phyloP scores from a whole-genome alignment of 2,113 vertebrate species.

The Microcebus tavaratra region DNA sequence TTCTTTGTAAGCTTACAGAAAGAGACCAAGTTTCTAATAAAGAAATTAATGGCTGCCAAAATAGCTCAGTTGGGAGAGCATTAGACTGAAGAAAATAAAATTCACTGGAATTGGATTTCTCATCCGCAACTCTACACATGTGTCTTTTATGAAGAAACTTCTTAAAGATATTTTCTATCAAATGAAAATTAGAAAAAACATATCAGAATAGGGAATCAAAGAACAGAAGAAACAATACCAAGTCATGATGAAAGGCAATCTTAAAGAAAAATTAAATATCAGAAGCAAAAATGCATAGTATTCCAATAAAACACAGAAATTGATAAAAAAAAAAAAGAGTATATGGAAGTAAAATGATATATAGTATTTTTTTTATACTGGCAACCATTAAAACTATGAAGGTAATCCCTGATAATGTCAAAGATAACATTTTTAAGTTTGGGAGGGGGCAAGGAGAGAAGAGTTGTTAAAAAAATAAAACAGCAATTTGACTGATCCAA shows the following conservation, averaged over 20 bases:
- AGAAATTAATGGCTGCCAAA: no score
- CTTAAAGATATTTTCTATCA: background rate
- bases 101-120: background rate
- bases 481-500: background rate
- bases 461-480: background rate
- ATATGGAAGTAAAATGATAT: background rate
- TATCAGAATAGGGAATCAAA: background rate
- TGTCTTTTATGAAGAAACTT: background rate
- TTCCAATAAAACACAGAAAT: background rate
- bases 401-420: background rate
- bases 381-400: background rate
- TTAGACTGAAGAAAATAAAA: background rate
- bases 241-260: background rate
- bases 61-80: no score
- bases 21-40: background rate
- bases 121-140: background rate
- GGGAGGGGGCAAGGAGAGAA: background rate
- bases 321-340: background rate
- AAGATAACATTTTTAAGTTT: background rate
- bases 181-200: background rate
- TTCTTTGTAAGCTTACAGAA: background rate
- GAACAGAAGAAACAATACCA: background rate
- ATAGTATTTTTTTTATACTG: background rate
- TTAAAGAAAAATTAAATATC: background rate
- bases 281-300: background rate